phyloP scores from a whole-genome alignment of 2,113 vertebrate species.

The Mugil cephalus region DNA sequence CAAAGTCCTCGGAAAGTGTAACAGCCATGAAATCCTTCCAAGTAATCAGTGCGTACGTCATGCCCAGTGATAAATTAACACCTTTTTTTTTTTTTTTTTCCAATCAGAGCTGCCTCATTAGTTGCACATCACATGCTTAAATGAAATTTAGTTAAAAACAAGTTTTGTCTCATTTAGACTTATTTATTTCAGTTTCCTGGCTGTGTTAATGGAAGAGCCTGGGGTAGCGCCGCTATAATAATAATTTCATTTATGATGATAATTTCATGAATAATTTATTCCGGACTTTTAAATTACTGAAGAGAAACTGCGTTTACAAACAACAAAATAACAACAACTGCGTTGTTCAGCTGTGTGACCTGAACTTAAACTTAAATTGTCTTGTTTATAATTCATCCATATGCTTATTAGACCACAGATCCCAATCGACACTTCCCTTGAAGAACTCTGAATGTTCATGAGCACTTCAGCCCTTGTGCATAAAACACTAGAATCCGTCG shows the following conservation, averaged over 20 bases:
- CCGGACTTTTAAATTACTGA: slow-evolving; percentile 39
- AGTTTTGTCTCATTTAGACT: slow-evolving; percentile 7
- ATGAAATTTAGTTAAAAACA: slow-evolving; percentile 27
- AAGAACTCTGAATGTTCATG: background rate
- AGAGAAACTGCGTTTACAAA: slow-evolving; percentile 11
- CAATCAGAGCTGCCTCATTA: background rate
- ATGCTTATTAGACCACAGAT: too few relatives aligned
- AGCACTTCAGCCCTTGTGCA: background rate
- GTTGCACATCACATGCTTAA: slow-evolving; percentile 24
- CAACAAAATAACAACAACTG: background rate
- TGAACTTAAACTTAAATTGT: background rate
- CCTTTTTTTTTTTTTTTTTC: background rate
- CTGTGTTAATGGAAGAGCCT: slow-evolving; percentile 37
- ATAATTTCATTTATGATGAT: slow-evolving; percentile 58
- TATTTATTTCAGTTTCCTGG: slow-evolving; percentile 2
- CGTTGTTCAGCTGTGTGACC: slow-evolving; percentile 1
- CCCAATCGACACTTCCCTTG: too few relatives aligned
- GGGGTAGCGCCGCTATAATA: slow-evolving; percentile 34
- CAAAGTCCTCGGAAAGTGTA: too few relatives aligned
- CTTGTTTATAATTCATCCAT: too few relatives aligned
- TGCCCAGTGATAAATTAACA: background rate
- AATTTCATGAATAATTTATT: slow-evolving; percentile 69
- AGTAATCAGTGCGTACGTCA: background rate
- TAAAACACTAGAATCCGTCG: background rate
- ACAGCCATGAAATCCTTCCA: too few relatives aligned